Base-by-base conservation (phyloP, 2,888 invertebrate species). In the Acanthosepion pharaonis region DNA sequence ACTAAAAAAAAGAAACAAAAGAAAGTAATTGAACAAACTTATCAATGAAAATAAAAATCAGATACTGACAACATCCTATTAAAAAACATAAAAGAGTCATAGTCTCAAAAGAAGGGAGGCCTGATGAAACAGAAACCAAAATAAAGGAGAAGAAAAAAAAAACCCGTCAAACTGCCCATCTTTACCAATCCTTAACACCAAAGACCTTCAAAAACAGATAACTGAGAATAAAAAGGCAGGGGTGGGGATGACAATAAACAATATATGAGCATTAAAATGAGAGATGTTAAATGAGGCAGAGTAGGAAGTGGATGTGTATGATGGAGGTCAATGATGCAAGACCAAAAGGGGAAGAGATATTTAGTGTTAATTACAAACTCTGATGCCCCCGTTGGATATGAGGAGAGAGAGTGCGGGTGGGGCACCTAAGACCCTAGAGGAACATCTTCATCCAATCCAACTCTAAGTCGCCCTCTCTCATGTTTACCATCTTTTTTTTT, bases 281-380 rank as follows among this genome's bases (percentile, higher is more conserved):
- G n/a, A 78, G 33, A 11, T n/a, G 78, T n/a, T n/a, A 33, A 78
- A 33, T n/a, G 78, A 78, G 78, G 11, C n/a, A 78, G 64, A 64
- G 64, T 23, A 64, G 78, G 33, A 33, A 78, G 78, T 5, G 78
- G 78, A 8, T 78, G 78, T n/a, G 78, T n/a, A 78, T 33, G 78
- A 33, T n/a, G 78, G 78, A 33, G 78, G 78, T 78, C 78, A 78
- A 78, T 18, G n/a, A 78, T n/a, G 78, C 78, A 78, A n/a, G n/a
- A 78, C 78, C n/a, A 78, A 78, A 78, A n/a, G 78, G 78, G n/a
- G 33, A 78, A 78, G 78, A 78, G 78, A 78, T 78, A 78, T 78
- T 78, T 78, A 78, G 78, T 78, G 78, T 78, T 78, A 78, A 78
- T 78, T 78, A 78, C 78, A n/a, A 78, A 78, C 78, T 33, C n/a